Base-by-base conservation (phyloP, 1,140 invertebrate genomes). In the Teleopsis dalmanni region DNA sequence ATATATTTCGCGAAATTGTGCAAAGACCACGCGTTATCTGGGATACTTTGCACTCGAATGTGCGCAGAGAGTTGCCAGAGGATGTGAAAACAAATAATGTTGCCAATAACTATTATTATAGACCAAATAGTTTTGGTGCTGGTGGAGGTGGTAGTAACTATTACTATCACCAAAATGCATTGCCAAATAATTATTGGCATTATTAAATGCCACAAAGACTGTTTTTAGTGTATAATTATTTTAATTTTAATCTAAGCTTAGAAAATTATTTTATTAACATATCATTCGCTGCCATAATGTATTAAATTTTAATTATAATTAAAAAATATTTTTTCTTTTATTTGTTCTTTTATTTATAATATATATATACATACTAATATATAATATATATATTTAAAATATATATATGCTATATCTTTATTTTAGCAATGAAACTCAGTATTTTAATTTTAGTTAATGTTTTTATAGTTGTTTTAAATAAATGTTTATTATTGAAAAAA, bases 1-100 rank as follows among this genome's bases (percentile, higher is more conserved):
- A 68, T 27, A 58, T 69, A 6, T 47, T 69, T 3, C 62, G 65
- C 4, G 65, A 68, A 43, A 62, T 65, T 13, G 65, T 65, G 1
- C 60, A 65, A 27, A 52, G 62, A 3, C 65, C 62, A 5, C 50
- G 60, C 3, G 51, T 57, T 3, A 49, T 69, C 6, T 65, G 62
- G 62, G 55, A 68, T 14, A 60, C 54, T 38, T 52, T 65, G 6
- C 53, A 62, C 22, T 42, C 58, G 3, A 64, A 59, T 0, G 61
- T 65, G 2, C 60, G 51, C 27, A 44, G 55, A 4, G 63, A 65
- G 10, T 29, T 68, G 25, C 65, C 57, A 11, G 22, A 1, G 19
- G 10, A 38, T 41, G 10, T 19, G 40, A 8, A 16, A 18, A 11
- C 4, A 22, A n/a, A 8, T n/a, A 13, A 9, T 54, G 59, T 14